Evolutionary conservation across 2,797 vertebrate genomes (phyloP).

Genomic region (Phrynocephalus guinanensis): DNA sequence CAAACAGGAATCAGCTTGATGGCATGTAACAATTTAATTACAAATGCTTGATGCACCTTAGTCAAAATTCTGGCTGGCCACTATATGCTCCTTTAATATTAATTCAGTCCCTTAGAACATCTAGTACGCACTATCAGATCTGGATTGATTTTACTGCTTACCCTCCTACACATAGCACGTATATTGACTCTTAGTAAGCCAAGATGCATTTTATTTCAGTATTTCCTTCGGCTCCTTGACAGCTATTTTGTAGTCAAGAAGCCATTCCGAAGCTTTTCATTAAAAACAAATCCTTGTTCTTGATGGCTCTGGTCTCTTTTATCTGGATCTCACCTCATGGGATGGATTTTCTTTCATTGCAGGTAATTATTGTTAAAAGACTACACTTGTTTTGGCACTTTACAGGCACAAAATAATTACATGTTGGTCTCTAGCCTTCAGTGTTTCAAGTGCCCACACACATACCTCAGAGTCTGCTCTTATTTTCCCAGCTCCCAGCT

Average conservation of each 20-base stretch:
- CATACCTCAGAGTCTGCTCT: neutral
- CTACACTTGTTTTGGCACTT: constrained; percentile 20
- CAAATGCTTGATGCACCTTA: neutral
- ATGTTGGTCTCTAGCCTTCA: neutral
- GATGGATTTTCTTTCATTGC: constrained; percentile 36
- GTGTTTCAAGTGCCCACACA: neutral
- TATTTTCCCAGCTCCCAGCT: neutral
- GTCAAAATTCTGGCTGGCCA: neutral
- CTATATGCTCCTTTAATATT: neutral
- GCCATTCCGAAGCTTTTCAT: neutral
- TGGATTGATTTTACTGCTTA: constrained; percentile 20
- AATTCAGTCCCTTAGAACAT: constrained; percentile 10
- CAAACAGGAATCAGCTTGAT: too few species aligned
- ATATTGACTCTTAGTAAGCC: neutral
- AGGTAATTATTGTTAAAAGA: constrained; percentile 14
- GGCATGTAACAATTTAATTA: neutral
- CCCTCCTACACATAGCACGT: constrained; percentile 10
- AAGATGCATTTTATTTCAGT: constrained; percentile 27
- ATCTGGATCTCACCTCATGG: neutral
- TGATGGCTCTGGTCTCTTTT: constrained; percentile 12
- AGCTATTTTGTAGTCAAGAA: constrained; percentile 33
- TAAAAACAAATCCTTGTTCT: constrained; percentile 20
- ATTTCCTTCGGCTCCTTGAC: constrained; percentile 16
- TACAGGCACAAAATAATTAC: constrained; percentile 33
- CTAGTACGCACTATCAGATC: constrained; percentile 7